Percentiles rank a stretch among this genome's conserved stretches.
Conservation (phyloP, 2,797 vertebrate species). For the Morelia viridis region DNA sequence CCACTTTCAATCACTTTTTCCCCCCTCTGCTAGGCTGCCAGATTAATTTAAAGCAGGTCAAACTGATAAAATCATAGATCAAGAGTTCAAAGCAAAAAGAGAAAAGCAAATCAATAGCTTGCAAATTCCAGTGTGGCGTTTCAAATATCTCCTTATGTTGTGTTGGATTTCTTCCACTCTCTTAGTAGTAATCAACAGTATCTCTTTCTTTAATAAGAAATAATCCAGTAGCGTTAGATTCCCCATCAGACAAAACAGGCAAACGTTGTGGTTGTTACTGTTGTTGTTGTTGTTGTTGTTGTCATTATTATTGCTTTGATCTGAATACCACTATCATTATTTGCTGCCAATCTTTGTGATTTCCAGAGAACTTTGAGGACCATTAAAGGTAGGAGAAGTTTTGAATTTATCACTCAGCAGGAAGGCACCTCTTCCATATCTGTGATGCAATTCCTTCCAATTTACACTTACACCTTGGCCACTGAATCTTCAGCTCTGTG, state of each 20-base stretch:
- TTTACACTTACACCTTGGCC: too few species aligned
- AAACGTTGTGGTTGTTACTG: not conserved
- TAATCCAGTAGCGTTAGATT: not conserved
- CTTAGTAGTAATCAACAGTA: constrained; percentile 4
- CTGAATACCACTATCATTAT: not conserved
- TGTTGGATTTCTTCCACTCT: constrained; percentile 24
- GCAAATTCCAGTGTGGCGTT: constrained; percentile 49
- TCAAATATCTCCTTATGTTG: not conserved
- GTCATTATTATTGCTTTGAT: not conserved
- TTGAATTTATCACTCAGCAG: not conserved
- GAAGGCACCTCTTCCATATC: not conserved
- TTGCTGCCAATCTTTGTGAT: not conserved
- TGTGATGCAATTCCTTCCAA: not conserved
- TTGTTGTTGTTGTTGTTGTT: not conserved
- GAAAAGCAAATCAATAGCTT: constrained; percentile 58
- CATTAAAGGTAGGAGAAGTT: not conserved
- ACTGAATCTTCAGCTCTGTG: too few species aligned
- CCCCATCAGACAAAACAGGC: not conserved
- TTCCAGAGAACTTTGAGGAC: not conserved
- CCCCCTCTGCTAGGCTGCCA: constrained; percentile 37
- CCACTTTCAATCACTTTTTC: constrained; percentile 51
- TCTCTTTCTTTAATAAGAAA: constrained; percentile 29
- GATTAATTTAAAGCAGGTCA: constrained; percentile 64
- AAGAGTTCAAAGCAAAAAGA: constrained; percentile 50
- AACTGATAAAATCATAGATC: constrained; percentile 51